phyloP scores from a whole-genome alignment of 2,113 vertebrate genomes.

The Triplophysa tibetana region DNA sequence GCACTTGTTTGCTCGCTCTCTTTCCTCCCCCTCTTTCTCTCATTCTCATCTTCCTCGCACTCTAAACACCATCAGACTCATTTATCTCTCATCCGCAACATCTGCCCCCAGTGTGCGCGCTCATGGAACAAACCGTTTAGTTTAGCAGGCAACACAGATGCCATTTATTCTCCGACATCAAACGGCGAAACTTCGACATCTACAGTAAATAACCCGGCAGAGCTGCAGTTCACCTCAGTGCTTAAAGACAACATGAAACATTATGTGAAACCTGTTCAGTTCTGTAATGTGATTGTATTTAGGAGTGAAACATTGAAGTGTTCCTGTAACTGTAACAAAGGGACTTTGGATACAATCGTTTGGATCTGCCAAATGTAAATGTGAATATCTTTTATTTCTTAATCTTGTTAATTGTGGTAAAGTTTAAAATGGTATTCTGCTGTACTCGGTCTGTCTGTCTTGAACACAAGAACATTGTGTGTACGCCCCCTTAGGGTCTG shows the following conservation, averaged over 20 bases:
- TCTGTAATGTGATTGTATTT: no score
- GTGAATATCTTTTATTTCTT: background rate
- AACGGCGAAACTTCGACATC: slow-evolving; percentile 20
- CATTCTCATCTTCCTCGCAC: slow-evolving; percentile 22
- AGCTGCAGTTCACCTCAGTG: background rate
- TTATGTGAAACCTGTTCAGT: no score
- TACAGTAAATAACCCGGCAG: slow-evolving; percentile 18
- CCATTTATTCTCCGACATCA: slow-evolving; percentile 45
- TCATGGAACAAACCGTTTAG: slow-evolving; percentile 37
- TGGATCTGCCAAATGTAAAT: no score
- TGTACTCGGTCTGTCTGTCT: background rate
- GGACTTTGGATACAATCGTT: no score
- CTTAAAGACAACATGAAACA: background rate
- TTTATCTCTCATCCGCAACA: slow-evolving; percentile 44
- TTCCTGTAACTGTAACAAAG: no score
- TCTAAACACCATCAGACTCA: slow-evolving; percentile 45
- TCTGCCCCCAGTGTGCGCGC: slow-evolving; percentile 52
- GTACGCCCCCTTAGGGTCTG: background rate
- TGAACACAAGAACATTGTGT: no score
- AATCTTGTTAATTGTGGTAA: no score
- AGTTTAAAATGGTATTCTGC: background rate
- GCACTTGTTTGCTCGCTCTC: slow-evolving; percentile 33
- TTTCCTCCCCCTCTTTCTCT: background rate
- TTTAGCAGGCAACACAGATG: slow-evolving; percentile 41
- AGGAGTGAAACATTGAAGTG: no score